Evolutionary conservation across 2,113 vertebrate species (phyloP), one percentile per base, ranked within the genome.

Genomic region (Hippocampus barbouri): DNA sequence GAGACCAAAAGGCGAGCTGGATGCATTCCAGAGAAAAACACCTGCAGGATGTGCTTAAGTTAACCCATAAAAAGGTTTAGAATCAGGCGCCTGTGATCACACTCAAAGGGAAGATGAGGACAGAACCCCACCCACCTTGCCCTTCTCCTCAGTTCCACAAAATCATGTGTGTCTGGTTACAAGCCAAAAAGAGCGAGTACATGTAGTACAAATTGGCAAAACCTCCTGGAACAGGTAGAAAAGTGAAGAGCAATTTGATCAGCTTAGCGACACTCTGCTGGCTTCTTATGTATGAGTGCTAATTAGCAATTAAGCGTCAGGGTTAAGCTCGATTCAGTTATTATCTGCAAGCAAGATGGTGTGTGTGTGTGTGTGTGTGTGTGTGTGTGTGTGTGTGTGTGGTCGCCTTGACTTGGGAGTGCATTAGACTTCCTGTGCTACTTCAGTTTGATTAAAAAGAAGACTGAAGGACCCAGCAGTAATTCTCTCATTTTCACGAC

Each of bases 251-350:
- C 81, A 78, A 78, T 88, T 80, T 86, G 87, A 90, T 90, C 87
- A 81, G 85, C 88, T 92, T 89, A 89, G 89, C 79, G 74, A 78
- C 74, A 79, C 85, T 89, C 87, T 87, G 84, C 86, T 91, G 87
- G 85, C 79, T 89, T 78, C 83, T 78, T 77, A 57, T 78, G 80
- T 77, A 83, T 54, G 56, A 80, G 72, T 75, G 86, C 82, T 88
- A 90, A 92, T 93, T 89, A 91, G 87, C 88, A 90, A 91, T 88
- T 91, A 91, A 88, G 85, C 87, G 85, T 82, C 78, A 78, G 74
- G 82, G 51, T 89, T 92, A 90, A 89, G 84, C 78, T 51, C 82
- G 80, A 88, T 86, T 78, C 84, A 83, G 73, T 85, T 87, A 84
- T 83, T 86, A 90, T 88, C 83, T 81, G 74, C 63, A 74, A 70